These are phyloP conservation scores for Solenopsis fugax DNA, from an alignment of 1,140 invertebrate species.

Conservation along the genomic window DNA sequence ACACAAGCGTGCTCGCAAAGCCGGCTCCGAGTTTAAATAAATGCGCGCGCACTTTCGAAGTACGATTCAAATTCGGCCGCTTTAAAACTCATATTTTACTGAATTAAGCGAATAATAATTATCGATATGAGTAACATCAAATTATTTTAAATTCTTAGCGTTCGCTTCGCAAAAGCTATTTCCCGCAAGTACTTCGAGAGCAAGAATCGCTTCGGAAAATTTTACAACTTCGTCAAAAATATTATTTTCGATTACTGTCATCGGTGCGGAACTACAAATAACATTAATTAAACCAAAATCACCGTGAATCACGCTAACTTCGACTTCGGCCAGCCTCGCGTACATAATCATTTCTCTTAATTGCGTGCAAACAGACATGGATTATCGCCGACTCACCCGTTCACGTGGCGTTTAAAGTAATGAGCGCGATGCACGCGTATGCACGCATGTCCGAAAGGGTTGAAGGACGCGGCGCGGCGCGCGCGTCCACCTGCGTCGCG, in stretches of 20 bases:
- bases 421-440: background rate
- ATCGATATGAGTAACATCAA: background rate
- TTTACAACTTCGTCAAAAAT: background rate
- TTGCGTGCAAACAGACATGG: background rate
- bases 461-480: background rate
- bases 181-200: background rate
- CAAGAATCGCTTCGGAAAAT: background rate
- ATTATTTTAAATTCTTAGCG: background rate
- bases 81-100: background rate
- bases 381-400: background rate
- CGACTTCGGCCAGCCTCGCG: background rate
- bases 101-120: background rate
- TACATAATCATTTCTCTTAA: background rate
- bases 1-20: background rate
- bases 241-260: too few species aligned
- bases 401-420: background rate
- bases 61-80: background rate
- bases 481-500: too few species aligned
- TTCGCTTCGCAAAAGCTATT: background rate
- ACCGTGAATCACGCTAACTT: background rate
- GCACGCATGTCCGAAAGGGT: background rate
- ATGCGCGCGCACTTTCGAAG: constrained; percentile 3
- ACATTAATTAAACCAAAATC: background rate
- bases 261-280: background rate
- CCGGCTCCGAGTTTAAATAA: background rate